Conservation (phyloP, 1,140 invertebrate species). For the Scylla paramamosain region DNA sequence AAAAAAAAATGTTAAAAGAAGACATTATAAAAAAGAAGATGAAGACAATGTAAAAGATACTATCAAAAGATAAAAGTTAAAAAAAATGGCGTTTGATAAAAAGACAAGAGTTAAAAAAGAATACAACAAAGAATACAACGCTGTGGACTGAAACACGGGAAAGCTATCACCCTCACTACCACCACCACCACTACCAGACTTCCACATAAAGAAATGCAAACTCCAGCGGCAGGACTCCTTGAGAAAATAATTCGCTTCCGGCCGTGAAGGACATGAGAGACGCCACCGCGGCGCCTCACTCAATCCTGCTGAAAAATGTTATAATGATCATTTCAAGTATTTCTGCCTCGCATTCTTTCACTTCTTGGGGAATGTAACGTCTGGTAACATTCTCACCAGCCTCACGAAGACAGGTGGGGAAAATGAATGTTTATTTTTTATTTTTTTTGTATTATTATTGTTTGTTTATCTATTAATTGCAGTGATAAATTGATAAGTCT, state of each 20-base stretch:
- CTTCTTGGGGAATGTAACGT: too few relatives aligned
- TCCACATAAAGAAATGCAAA: slow-evolving; percentile 6
- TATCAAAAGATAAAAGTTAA: background rate
- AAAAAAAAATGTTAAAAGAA: too few relatives aligned
- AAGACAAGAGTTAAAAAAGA: background rate
- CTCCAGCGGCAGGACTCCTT: background rate
- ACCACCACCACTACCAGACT: background rate
- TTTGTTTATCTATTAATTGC: too few relatives aligned
- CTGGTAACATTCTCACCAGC: too few relatives aligned
- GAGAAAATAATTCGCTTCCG: slow-evolving; percentile 21
- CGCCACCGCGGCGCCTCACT: background rate
- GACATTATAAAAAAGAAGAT: too few relatives aligned
- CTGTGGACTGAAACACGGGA: background rate
- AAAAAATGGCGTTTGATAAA: background rate
- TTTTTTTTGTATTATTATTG: too few relatives aligned
- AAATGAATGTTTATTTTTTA: too few relatives aligned
- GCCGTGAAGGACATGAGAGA: background rate
- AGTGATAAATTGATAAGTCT: too few relatives aligned
- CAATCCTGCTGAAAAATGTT: background rate
- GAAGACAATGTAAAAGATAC: background rate
- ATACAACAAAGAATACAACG: background rate
- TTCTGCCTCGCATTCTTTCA: background rate
- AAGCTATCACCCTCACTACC: background rate
- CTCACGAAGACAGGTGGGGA: too few relatives aligned
- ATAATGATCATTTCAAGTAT: background rate